Evolutionary conservation across 1,140 invertebrate species (phyloP), one percentile per base, ranked within the genome.

Genomic region (Coenobita brevimanus): DNA sequence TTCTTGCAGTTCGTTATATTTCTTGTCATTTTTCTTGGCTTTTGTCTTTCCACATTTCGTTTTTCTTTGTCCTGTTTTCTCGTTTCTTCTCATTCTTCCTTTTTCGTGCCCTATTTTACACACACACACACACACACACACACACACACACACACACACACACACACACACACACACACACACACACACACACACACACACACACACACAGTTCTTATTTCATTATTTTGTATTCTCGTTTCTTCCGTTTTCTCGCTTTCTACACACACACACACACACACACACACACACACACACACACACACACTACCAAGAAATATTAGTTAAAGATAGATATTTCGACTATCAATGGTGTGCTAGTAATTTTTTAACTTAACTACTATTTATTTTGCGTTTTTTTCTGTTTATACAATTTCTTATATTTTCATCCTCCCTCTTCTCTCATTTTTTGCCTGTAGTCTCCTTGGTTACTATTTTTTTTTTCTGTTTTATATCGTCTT

Each of bases 131-230:
- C 46, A 57, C 46, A 80, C 10, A 54, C 50, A 57, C 50, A 80
- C 46, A 80, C 15, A 57, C 50, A 80, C 50, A 80, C 50, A 57
- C 50, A 80, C 78, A 50, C 46, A 50, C 46, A 50, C 46, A 50
- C 46, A 50, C 46, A 50, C 46, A 62, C 30, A 80, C 78, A 80
- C 50, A 80, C 78, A 80, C 46, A 80, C 78, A 80, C 46, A 80
- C 78, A 80, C 50, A 80, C 46, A 80, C 50, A 80, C 78, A 80
- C 50, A 80, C 78, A 80, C 50, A 80, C 78, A 80, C 50, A 80
- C 43, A 80, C 15, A 80, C 50, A 57, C 78, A 80, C 46, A 80
- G 46, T 17, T 17, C 46, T 6, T 50, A 50, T 6, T 17, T 17
- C 17, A 50, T 6, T 50, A 50, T 6, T 6, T 50, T 8, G 46